These are phyloP conservation scores for Synergus gifuensis DNA, from an alignment of 2,888 invertebrate genomes.

Conservation along the genomic window DNA sequence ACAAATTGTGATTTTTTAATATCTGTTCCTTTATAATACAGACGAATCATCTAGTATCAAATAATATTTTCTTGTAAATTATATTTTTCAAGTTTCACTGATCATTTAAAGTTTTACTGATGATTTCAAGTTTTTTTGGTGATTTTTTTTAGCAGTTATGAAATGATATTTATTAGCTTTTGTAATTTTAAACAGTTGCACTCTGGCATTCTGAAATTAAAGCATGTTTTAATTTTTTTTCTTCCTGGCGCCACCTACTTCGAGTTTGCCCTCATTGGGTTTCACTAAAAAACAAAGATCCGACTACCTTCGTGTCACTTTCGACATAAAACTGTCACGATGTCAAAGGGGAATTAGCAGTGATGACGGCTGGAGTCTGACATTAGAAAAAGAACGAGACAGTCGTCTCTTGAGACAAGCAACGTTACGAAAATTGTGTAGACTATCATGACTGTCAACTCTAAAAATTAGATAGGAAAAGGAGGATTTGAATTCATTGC, in stretches of 20 bases:
- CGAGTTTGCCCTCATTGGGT: conserved; percentile 12
- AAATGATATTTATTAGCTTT: conserved; percentile 20
- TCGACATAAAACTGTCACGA: conserved; percentile 37
- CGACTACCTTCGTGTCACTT: conserved; percentile 30
- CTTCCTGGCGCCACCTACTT: conserved; percentile 34
- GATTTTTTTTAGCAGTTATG: too few species aligned
- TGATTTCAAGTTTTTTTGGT: too few species aligned
- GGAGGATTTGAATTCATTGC: neutral
- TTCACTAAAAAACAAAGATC: conserved; percentile 36
- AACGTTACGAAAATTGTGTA: neutral
- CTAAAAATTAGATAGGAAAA: neutral
- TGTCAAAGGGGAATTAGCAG: conserved; percentile 36
- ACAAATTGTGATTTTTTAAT: too few species aligned
- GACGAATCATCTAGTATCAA: too few species aligned
- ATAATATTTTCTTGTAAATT: too few species aligned
- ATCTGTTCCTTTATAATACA: too few species aligned
- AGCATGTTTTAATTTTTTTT: conserved; percentile 42
- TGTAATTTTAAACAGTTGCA: conserved; percentile 18
- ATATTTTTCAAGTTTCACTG: too few species aligned
- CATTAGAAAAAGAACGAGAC: conserved; percentile 15
- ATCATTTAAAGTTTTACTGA: too few species aligned
- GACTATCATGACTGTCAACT: neutral
- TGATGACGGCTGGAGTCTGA: conserved; percentile 14
- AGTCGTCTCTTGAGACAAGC: neutral
- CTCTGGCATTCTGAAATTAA: conserved; percentile 46